A percentile compares a stretch with the other conserved stretches of the same genome.
These are phyloP conservation scores for Tenthredo amoena DNA, from an alignment of 2,888 invertebrate species.

Conservation along the genomic window DNA sequence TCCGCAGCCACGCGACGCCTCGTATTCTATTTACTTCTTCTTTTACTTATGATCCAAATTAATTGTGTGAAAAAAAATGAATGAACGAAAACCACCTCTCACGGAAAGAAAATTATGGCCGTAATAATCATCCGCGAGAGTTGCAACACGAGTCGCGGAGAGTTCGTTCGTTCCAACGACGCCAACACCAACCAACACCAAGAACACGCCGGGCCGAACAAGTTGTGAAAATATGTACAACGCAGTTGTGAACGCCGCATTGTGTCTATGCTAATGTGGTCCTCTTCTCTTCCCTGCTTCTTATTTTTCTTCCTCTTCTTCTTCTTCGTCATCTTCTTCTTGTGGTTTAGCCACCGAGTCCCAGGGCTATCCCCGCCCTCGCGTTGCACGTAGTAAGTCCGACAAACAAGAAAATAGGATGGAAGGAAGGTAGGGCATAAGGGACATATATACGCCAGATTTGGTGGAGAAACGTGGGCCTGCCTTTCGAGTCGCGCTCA, in stretches of 20 bases:
- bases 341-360: not conserved
- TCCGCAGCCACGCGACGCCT: slow-evolving; percentile 18
- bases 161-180: not conserved
- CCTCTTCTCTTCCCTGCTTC: not conserved
- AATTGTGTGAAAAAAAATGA: slow-evolving; percentile 7
- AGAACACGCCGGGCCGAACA: slow-evolving; percentile 5
- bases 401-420: not conserved
- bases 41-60: not conserved
- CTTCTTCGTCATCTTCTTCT: not conserved
- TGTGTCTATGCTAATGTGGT: slow-evolving; percentile 56
- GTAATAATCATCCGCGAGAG: slow-evolving; percentile 15
- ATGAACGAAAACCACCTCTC: not conserved
- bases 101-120: not conserved
- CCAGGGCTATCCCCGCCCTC: slow-evolving; percentile 15
- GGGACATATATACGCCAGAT: slow-evolving; percentile 42
- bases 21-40: not conserved
- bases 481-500: slow-evolving; percentile 42
- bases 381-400: not conserved
- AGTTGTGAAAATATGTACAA: slow-evolving; percentile 54
- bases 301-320: not conserved
- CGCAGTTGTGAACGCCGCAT: slow-evolving; percentile 48
- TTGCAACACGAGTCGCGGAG: slow-evolving; percentile 10
- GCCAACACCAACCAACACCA: slow-evolving; percentile 46
- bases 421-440: not conserved
- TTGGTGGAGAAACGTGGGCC: slow-evolving; percentile 50